Evolutionary conservation across 2,888 invertebrate species (phyloP), one percentile per base, ranked within the genome.

Genomic region (Pseudococcus jackbeardsleyi): DNA sequence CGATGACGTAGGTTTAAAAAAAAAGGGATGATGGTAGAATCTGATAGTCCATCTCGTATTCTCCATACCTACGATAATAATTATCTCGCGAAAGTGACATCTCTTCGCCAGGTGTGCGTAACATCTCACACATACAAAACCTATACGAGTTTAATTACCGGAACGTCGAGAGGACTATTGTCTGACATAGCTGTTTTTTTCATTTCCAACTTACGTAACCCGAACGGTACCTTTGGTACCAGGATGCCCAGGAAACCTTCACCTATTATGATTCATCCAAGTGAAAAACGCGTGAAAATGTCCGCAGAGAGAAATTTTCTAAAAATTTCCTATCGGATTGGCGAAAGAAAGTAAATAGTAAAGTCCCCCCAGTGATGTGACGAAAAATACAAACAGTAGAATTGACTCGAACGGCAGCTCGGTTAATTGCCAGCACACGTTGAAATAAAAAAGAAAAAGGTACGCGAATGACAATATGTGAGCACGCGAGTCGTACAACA

Each of bases 371-470:
- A 42, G 3, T 42, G 42, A 42, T 42, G 5, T 0, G 3, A 42
- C 42, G 15, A 59, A 22, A 11, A 64, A 19, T 9, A 22, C 46
- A 46, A 82, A 82, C 79, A 42, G 46, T 82, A 2, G 48, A 50
- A 50, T 50, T 15, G 15, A 50, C 26, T 5, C 48, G 48, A 11
- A 11, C 79, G 46, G 46, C n/a, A 82, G 42, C 5, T 46, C 19
- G 46, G 79, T 82, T 82, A 82, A 82, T 82, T 82, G 79, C 79
- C 19, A 82, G 79, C 79, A 82, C 79, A 46, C 79, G 79, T 82
- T 46, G 4, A 46, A 22, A 42, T 7, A 59, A 59, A 59, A n/a
- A n/a, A 59, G 8, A 59, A 42, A 79, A 26, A 42, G 4, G n/a
- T 17, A 68, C 26, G 9, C 42, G 12, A 46, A 82, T 82, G 19